Conservation (phyloP, 2,113 vertebrate genomes). For the Charina bottae region DNA sequence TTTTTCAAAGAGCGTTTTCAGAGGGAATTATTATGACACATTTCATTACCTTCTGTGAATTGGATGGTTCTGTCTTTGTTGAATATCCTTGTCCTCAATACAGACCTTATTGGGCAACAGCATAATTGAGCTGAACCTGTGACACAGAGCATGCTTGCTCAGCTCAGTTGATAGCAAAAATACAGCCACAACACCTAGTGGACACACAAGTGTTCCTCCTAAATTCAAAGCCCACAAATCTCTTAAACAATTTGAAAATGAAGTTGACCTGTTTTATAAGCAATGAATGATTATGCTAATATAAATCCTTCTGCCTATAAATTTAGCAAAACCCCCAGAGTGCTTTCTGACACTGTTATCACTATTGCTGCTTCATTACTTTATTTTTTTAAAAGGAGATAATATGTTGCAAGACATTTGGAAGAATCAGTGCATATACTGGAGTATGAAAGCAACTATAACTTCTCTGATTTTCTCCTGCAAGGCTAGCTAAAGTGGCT, state of each 20-base stretch:
- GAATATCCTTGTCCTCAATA: constrained; percentile 46
- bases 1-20: constrained; percentile 57
- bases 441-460: not conserved
- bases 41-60: constrained; percentile 69
- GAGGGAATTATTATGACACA: constrained; percentile 65
- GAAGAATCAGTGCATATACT: constrained; percentile 31
- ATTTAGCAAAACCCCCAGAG: constrained; percentile 53
- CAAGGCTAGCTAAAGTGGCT: not conserved
- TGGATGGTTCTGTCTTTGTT: constrained; percentile 57
- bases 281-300: constrained; percentile 20
- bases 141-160: constrained; percentile 22
- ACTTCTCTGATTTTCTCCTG: not conserved
- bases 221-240: not conserved
- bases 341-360: not conserved
- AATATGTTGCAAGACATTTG: constrained; percentile 42
- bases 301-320: constrained; percentile 32
- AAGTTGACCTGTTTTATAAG: constrained; percentile 16
- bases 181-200: constrained; percentile 8
- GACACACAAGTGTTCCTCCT: not conserved
- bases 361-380: constrained; percentile 29
- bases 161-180: constrained; percentile 35
- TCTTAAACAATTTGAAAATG: constrained; percentile 28
- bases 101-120: constrained; percentile 51
- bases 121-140: constrained; percentile 59
- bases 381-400: constrained; percentile 15